These are phyloP conservation scores for Lepidocyrtoides sp. DNA, from an alignment of 2,888 invertebrate species.

Conservation along the genomic window DNA sequence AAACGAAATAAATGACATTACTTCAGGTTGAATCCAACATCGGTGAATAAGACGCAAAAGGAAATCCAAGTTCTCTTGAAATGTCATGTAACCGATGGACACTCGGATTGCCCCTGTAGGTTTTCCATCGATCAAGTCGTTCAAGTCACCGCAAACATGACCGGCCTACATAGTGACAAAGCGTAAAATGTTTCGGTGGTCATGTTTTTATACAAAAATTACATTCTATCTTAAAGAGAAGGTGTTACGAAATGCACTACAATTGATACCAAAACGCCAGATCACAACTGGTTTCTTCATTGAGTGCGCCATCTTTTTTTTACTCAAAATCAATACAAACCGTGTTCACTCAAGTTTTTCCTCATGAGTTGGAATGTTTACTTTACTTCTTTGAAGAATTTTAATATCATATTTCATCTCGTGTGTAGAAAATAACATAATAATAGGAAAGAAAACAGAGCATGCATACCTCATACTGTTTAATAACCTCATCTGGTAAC, in stretches of 20 bases:
- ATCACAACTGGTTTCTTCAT: too few species aligned
- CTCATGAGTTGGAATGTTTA: neutral
- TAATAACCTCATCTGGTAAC: slow-evolving; percentile 90
- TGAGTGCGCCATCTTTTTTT: too few species aligned
- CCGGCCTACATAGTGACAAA: slow-evolving; percentile 89
- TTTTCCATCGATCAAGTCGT: slow-evolving; percentile 93
- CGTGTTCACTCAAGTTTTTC: neutral
- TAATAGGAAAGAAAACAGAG: neutral
- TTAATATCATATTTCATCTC: slow-evolving; percentile 8
- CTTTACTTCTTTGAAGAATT: neutral
- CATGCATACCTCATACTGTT: slow-evolving; percentile 89
- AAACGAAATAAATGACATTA: slow-evolving; percentile 52
- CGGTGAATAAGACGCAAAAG: slow-evolving; percentile 83
- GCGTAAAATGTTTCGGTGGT: neutral
- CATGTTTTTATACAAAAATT: too few species aligned
- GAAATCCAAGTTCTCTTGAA: slow-evolving; percentile 86
- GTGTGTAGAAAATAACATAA: neutral
- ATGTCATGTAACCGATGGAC: slow-evolving; percentile 97
- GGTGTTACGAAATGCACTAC: too few species aligned
- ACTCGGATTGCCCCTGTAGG: slow-evolving; percentile 97
- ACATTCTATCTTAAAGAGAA: too few species aligned
- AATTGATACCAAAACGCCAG: too few species aligned
- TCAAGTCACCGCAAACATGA: slow-evolving; percentile 96
- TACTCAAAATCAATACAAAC: slow-evolving; percentile 14
- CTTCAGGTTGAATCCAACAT: slow-evolving; percentile 84